Evolutionary conservation across 53 echinoderm and acorn worm species (phyloP).

Genomic region (Apostichopus leukothele): DNA sequence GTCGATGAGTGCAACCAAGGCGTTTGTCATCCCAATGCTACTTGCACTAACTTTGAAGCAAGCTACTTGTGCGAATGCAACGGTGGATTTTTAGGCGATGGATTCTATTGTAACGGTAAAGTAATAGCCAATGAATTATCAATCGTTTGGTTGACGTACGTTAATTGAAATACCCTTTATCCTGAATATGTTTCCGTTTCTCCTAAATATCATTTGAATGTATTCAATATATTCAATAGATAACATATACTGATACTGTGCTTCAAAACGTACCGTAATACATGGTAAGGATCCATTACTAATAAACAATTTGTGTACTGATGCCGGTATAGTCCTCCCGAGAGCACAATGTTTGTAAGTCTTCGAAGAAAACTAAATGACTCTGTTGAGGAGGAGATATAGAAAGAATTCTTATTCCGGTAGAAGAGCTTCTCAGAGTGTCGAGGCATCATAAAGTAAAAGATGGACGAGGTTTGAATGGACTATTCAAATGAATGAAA

Average conservation of each 20-base stretch:
- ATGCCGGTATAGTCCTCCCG: too few relatives aligned
- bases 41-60: background rate
- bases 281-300: too few relatives aligned
- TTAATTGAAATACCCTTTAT: background rate
- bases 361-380: too few relatives aligned
- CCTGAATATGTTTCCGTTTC: background rate
- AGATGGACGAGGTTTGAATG: background rate
- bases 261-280: too few relatives aligned
- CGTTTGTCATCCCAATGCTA: background rate
- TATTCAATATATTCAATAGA: too few relatives aligned
- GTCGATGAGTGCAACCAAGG: background rate
- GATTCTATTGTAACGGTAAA: slow-evolving; percentile 26
- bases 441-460: background rate
- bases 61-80: slow-evolving; percentile 12
- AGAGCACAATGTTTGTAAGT: too few relatives aligned
- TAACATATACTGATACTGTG: too few relatives aligned
- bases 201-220: too few relatives aligned
- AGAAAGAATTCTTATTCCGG: background rate
- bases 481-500: too few relatives aligned
- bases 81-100: background rate
- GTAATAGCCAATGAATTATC: background rate
- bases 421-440: background rate
- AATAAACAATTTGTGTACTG: too few relatives aligned
- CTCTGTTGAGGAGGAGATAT: background rate
- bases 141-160: background rate